Conservation (phyloP, 1,140 invertebrate genomes). For the Drosophila hydei region DNA sequence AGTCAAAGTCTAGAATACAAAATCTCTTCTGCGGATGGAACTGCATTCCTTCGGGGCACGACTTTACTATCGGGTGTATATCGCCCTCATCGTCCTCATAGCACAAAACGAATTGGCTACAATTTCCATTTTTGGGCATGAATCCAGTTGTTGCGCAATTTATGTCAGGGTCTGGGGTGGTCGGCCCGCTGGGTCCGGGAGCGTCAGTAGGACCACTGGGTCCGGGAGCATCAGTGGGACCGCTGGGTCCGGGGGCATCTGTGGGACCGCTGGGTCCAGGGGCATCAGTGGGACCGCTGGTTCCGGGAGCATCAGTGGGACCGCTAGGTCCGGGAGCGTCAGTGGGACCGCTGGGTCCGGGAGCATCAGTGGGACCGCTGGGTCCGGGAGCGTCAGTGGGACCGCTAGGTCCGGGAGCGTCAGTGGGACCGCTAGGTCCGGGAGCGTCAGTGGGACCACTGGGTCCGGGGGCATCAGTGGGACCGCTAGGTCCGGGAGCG, state of each 20-base stretch:
- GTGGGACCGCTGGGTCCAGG: neutral
- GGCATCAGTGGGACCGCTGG: neutral
- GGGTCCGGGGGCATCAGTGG: neutral
- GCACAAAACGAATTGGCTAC: conserved; percentile 53
- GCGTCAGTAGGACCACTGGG: neutral
- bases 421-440: neutral
- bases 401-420: neutral
- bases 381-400: neutral
- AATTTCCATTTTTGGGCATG: conserved; percentile 31
- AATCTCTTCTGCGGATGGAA: conserved; percentile 32
- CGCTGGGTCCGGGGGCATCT: neutral
- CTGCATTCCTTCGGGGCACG: conserved; percentile 51
- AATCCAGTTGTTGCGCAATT: conserved; percentile 54
- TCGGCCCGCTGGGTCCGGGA: neutral
- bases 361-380: neutral
- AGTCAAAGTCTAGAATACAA: conserved; percentile 28
- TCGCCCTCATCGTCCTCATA: neutral
- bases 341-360: neutral
- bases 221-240: neutral
- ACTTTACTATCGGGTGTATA: neutral
- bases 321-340: neutral
- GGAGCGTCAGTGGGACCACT: neutral
- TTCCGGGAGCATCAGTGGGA: neutral
- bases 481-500: neutral
- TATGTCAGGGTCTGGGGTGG: conserved; percentile 9